phyloP scores from a whole-genome alignment of 2,113 vertebrate species.

The Brachyhypopomus occidentalis region DNA sequence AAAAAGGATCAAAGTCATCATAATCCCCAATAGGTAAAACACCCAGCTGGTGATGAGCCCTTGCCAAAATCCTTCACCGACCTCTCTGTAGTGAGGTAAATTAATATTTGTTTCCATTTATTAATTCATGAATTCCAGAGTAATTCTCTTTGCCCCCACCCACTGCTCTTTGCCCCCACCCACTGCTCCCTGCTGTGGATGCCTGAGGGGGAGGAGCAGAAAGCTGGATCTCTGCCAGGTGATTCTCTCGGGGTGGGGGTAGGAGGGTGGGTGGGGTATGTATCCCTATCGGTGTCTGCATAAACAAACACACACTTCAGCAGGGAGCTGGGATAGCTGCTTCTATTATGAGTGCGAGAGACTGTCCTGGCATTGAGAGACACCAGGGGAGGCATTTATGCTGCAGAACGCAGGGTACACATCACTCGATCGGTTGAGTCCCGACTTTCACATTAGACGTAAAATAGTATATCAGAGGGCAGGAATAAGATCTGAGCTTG shows the following conservation, averaged over 20 bases:
- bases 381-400: background rate
- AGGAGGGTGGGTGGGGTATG: slow-evolving; percentile 25
- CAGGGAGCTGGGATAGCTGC: background rate
- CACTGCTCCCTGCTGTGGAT: slow-evolving; percentile 4
- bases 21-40: background rate
- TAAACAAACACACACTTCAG: slow-evolving; percentile 40
- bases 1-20: background rate
- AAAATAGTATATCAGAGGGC: background rate
- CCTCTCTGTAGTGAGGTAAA: slow-evolving; percentile 8
- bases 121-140: slow-evolving; percentile 28
- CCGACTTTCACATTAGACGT: background rate
- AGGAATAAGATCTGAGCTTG: too few relatives aligned
- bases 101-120: slow-evolving; percentile 31
- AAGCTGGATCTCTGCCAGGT: slow-evolving; percentile 31
- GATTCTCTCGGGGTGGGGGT: slow-evolving; percentile 10
- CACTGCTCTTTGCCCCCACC: background rate
- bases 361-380: background rate
- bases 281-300: slow-evolving; percentile 16
- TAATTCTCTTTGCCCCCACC: slow-evolving; percentile 9
- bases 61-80: background rate
- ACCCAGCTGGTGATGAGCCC: background rate
- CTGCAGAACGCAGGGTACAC: slow-evolving; percentile 10
- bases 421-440: background rate
- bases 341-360: slow-evolving; percentile 20
- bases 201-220: slow-evolving; percentile 12